Evolutionary conservation across 2,797 vertebrate genomes (phyloP), one percentile per base, ranked within the genome.

Genomic region (Muraenolepis orangiensis): DNA sequence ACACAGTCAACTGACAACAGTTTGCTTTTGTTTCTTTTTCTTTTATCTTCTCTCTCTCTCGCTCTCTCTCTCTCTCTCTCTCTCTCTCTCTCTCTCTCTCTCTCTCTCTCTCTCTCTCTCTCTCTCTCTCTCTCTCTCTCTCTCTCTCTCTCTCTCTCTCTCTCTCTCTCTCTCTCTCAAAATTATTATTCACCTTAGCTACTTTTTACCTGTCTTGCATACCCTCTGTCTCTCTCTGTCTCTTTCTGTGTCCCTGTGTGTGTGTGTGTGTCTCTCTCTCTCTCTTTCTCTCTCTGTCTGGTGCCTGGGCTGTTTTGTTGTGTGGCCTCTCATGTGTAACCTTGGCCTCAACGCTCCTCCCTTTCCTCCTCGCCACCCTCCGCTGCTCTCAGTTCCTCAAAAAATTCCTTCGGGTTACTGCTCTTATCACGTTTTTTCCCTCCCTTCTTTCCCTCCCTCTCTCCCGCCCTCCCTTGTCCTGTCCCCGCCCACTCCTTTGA

Each of bases 321-420:
- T 68, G 71, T 31, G 74, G 66, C 46, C 80, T 79, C 72, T 84
- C 83, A 78, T 83, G 78, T 82, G 85, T 77, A 86, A 86, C 88
- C 82, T 86, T 79, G 81, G 72, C 81, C 73, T 81, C 75, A 80
- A 42, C 73, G 34, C 5, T 0, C 69, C 8, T 81, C 89, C 86
- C 87, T 88, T 88, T 88, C 87, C 87, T 82, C 75, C 81, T 76
- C 76, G 76, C 80, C 74, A 57, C 74, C 67, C 78, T 80, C 78
- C 2, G 30, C 81, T 81, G 76, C 76, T 87, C 83, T 85, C 85
- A 78, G 84, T 88, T 88, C 74, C 85, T 85, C 80, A 76, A 69
- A 81, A n/a, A 84, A 91, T 91, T 92, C 92, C 89, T 87, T 78
- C 13, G 80, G 80, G 82, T 67, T 76, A 75, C 72, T 73, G 77